phyloP scores from a whole-genome alignment of 2,797 vertebrate genomes.

The Capromys pilorides region DNA sequence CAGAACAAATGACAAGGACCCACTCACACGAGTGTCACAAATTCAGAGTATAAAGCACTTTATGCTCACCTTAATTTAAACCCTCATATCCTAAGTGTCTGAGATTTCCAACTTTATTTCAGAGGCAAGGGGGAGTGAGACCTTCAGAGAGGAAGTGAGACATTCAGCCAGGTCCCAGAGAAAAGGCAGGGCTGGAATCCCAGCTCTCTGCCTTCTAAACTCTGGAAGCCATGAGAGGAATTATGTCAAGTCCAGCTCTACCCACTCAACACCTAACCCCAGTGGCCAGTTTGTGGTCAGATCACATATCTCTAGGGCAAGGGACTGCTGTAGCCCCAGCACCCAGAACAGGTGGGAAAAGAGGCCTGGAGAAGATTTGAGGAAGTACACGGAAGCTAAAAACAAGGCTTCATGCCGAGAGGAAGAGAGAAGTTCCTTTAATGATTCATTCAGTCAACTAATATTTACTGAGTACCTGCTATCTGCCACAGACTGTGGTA shows the following conservation, averaged over 20 bases:
- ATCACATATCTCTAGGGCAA: not conserved
- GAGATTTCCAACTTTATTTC: slow-evolving; percentile 33
- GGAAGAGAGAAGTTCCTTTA: slow-evolving; percentile 18
- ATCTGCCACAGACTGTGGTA: not conserved
- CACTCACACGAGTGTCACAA: not conserved
- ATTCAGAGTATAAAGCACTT: slow-evolving; percentile 6
- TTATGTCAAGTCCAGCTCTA: not conserved
- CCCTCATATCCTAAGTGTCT: not conserved
- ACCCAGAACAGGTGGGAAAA: not conserved
- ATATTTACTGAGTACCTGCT: slow-evolving; percentile 60
- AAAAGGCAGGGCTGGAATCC: not conserved
- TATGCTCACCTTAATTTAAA: not conserved
- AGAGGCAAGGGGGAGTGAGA: not conserved
- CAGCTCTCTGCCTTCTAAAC: not conserved
- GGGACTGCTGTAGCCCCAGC: not conserved
- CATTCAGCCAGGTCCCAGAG: not conserved
- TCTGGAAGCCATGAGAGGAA: not conserved
- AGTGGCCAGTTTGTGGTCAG: not conserved
- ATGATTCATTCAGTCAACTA: slow-evolving; percentile 63
- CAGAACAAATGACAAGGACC: not conserved
- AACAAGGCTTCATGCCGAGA: slow-evolving; percentile 43
- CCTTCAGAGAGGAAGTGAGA: not conserved
- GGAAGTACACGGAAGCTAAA: slow-evolving; percentile 3
- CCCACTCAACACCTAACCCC: not conserved
- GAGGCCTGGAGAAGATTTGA: not conserved